Evolutionary conservation across 1,140 invertebrate species (phyloP).

Genomic region (Steinernema khuongi): DNA sequence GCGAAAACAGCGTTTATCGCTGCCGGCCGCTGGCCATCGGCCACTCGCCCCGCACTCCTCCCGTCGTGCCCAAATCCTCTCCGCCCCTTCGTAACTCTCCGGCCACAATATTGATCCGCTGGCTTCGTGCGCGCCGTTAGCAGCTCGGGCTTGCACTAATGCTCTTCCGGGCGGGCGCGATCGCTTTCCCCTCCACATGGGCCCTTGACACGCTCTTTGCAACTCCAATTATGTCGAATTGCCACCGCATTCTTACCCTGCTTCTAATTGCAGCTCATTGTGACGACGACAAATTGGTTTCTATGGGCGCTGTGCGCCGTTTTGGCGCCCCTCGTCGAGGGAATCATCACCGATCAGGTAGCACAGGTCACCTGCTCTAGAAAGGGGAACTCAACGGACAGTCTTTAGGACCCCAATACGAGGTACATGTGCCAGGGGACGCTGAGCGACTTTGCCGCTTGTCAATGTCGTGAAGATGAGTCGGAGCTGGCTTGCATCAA

Average conservation of each 20-base stretch:
- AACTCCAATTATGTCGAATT: too few species aligned
- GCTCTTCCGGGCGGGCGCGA: not conserved
- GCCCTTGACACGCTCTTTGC: not conserved
- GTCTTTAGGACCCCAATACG: conserved; percentile 48
- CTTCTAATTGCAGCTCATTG: not conserved
- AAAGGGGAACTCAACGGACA: not conserved
- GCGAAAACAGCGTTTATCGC: not conserved
- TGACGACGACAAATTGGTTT: not conserved
- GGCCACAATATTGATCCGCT: not conserved
- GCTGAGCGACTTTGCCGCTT: conserved; percentile 50
- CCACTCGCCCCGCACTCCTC: not conserved
- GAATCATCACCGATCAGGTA: not conserved
- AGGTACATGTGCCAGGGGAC: conserved; percentile 48
- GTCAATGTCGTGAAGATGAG: conserved; percentile 50
- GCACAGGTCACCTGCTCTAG: not conserved
- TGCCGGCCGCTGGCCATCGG: not conserved
- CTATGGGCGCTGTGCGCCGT: not conserved
- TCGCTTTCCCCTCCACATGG: not conserved
- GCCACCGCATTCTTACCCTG: too few species aligned
- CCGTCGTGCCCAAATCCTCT: not conserved
- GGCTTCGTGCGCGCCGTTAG: not conserved
- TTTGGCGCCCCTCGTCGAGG: not conserved
- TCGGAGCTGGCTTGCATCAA: conserved; percentile 53
- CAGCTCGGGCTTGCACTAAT: not conserved
- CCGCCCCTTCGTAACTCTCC: not conserved